phyloP scores from a whole-genome alignment of 2,888 invertebrate species.

The Anthrax anthrax region DNA sequence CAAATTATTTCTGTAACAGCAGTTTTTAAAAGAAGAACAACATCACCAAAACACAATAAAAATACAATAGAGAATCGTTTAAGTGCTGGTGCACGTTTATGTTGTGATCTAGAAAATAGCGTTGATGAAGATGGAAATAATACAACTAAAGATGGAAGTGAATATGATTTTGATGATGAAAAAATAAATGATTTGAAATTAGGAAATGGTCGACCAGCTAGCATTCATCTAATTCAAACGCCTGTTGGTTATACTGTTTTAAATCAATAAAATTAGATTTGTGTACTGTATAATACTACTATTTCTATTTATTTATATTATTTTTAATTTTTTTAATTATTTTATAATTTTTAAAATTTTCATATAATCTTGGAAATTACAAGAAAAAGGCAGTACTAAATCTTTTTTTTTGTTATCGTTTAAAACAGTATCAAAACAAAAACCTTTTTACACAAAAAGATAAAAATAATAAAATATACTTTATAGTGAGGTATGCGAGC shows the following conservation, averaged over 20 bases:
- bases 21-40: slow-evolving; percentile 16
- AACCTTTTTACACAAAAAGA: too few relatives aligned
- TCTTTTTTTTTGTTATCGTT: too few relatives aligned
- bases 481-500: too few relatives aligned
- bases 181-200: slow-evolving; percentile 16
- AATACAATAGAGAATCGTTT: slow-evolving; percentile 15
- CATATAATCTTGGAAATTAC: too few relatives aligned
- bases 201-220: slow-evolving; percentile 18
- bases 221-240: slow-evolving; percentile 18
- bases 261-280: slow-evolving; percentile 14
- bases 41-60: slow-evolving; percentile 11
- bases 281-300: neutral
- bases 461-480: too few relatives aligned
- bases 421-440: too few relatives aligned
- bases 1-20: slow-evolving; percentile 11
- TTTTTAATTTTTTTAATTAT: neutral
- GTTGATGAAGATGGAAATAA: slow-evolving; percentile 1
- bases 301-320: neutral
- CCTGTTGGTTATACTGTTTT: slow-evolving; percentile 16
- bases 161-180: slow-evolving; percentile 14
- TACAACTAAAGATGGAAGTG: neutral
- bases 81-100: slow-evolving; percentile 20
- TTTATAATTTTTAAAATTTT: neutral
- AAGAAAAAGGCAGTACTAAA: too few relatives aligned
- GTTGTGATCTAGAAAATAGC: slow-evolving; percentile 12